Evolutionary conservation across 2,888 invertebrate genomes (phyloP).

Genomic region (Hemistola chrysoprasaria): DNA sequence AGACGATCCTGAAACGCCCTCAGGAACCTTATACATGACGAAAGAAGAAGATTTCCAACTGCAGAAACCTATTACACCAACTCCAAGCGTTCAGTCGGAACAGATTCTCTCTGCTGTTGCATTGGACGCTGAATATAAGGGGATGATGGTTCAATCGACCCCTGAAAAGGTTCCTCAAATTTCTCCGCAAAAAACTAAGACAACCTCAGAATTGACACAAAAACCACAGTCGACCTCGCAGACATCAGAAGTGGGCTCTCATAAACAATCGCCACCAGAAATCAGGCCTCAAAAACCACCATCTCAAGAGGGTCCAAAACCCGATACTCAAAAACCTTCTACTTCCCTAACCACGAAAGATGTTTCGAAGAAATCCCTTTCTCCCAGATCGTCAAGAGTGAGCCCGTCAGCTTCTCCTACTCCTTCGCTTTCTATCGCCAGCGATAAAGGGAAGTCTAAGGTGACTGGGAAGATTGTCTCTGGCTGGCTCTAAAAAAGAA

Average conservation of each 20-base stretch:
- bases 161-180: constrained; percentile 1
- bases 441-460: constrained; percentile 86
- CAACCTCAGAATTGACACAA: background rate
- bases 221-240: too few species aligned
- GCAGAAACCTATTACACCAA: constrained; percentile 66
- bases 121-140: constrained; percentile 52
- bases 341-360: constrained; percentile 19
- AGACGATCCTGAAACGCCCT: constrained; percentile 54
- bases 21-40: constrained; percentile 57
- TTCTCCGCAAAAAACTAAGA: background rate
- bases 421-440: constrained; percentile 43
- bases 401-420: constrained; percentile 61
- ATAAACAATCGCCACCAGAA: background rate
- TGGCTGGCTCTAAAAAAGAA: constrained; percentile 85
- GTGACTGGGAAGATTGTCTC: constrained; percentile 88
- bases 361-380: constrained; percentile 30
- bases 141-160: constrained; percentile 27
- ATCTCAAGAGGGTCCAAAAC: background rate
- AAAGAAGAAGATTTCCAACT: constrained; percentile 57
- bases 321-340: constrained; percentile 17
- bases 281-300: background rate
- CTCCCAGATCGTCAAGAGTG: constrained; percentile 54
- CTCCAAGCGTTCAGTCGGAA: constrained; percentile 51
- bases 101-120: constrained; percentile 66
- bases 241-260: background rate